phyloP scores from a whole-genome alignment of 2,888 invertebrate genomes.

The Pogonocherus hispidulus region DNA sequence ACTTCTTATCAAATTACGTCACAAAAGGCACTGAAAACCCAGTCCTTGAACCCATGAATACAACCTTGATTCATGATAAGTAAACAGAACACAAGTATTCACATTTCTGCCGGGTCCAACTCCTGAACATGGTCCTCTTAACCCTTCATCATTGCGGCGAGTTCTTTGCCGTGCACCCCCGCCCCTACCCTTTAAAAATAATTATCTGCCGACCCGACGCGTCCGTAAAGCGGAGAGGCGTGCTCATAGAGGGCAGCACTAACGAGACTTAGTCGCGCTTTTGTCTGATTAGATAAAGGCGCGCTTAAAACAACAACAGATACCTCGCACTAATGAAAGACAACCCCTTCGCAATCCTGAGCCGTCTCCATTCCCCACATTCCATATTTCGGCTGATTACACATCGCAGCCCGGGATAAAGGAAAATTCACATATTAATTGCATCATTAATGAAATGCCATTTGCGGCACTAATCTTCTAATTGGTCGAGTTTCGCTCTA shows the following conservation, averaged over 20 bases:
- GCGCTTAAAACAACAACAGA: constrained; percentile 70
- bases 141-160: neutral
- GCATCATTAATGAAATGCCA: constrained; percentile 62
- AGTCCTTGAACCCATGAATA: no score
- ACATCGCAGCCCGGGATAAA: constrained; percentile 60
- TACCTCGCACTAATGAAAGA: constrained; percentile 69
- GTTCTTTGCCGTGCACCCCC: neutral
- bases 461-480: constrained; percentile 61
- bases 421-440: constrained; percentile 64
- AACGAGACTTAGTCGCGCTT: constrained; percentile 65
- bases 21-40: no score
- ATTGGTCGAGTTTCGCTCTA: constrained; percentile 57
- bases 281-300: constrained; percentile 71
- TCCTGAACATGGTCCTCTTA: neutral
- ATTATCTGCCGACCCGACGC: constrained; percentile 1
- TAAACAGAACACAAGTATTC: no score
- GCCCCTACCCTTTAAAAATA: neutral
- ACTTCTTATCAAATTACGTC: no score
- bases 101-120: no score
- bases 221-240: constrained; percentile 23
- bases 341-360: constrained; percentile 51
- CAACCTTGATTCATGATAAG: no score
- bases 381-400: constrained; percentile 64
- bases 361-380: constrained; percentile 44
- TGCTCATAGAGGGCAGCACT: constrained; percentile 47